Conservation (phyloP, 2,113 vertebrate species). For the Hydrolagus affinis region DNA sequence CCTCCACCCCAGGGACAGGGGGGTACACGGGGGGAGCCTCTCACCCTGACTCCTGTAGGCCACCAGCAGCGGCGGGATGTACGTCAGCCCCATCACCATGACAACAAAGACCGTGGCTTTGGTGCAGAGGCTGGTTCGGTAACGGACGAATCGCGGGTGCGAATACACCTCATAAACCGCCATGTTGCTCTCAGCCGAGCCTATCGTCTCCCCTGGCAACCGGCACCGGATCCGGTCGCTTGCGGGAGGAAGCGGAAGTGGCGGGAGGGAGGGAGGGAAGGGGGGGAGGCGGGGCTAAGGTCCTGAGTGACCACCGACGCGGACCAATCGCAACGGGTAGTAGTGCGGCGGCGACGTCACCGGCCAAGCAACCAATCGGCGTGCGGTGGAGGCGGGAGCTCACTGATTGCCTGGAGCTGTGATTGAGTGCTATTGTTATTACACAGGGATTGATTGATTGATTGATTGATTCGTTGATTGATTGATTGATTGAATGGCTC, state of each 20-base stretch:
- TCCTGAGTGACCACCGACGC: not conserved
- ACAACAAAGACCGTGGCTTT: constrained; percentile 68
- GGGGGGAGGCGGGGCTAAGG: not conserved
- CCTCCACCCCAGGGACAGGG: accelerated
- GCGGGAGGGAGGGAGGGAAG: accelerated
- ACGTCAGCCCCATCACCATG: constrained; percentile 67
- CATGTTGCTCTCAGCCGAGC: constrained; percentile 52
- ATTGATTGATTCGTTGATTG: too few relatives aligned
- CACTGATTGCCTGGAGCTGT: too few relatives aligned
- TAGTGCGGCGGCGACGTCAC: not conserved
- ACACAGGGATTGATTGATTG: too few relatives aligned
- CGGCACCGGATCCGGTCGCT: not conserved
- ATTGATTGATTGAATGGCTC: too few relatives aligned
- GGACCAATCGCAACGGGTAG: not conserved
- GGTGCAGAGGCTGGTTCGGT: constrained; percentile 75
- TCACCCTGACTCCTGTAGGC: constrained; percentile 88
- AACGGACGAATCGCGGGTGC: constrained; percentile 62
- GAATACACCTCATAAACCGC: constrained; percentile 74
- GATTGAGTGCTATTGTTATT: constrained; percentile 37
- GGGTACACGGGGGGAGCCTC: too few relatives aligned
- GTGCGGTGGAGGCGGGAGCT: too few relatives aligned
- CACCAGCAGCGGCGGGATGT: constrained; percentile 75
- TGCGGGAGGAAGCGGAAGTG: not conserved
- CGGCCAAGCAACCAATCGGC: not conserved
- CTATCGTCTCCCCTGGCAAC: constrained; percentile 44